These are phyloP conservation scores for Trichosurus vulpecula DNA, from an alignment of 2,797 vertebrate genomes.

Conservation along the genomic window DNA sequence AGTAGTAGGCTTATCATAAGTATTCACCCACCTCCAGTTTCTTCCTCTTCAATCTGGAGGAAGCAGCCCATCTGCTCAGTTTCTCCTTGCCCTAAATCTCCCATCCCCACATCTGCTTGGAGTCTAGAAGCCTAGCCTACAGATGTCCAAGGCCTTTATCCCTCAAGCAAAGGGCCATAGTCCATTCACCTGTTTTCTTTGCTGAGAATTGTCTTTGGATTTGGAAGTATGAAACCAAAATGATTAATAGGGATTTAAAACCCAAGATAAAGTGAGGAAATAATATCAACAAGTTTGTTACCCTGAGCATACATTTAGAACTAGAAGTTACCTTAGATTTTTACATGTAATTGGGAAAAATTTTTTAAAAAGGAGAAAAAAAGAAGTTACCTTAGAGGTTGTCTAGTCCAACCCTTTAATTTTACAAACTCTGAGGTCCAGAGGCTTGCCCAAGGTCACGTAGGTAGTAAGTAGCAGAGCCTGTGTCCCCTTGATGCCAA, in stretches of 20 bases:
- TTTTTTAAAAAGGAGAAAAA: not conserved
- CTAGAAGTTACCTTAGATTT: not conserved
- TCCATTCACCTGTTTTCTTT: not conserved
- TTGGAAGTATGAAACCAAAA: not conserved
- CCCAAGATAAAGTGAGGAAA: not conserved
- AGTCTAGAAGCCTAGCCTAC: not conserved
- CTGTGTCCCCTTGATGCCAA: not conserved
- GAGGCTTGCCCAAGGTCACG: not conserved
- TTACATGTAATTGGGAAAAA: not conserved
- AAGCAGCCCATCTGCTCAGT: not conserved
- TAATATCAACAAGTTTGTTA: not conserved
- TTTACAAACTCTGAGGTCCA: not conserved
- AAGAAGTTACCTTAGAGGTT: not conserved
- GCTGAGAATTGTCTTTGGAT: not conserved
- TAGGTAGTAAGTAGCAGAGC: not conserved
- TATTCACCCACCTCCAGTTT: not conserved
- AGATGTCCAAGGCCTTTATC: not conserved
- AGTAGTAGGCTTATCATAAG: not conserved
- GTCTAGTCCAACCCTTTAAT: not conserved
- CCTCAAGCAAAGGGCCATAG: not conserved
- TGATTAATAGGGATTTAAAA: not conserved
- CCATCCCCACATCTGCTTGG: not conserved
- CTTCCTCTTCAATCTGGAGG: not conserved
- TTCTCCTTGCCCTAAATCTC: not conserved
- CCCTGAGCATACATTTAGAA: not conserved